These are phyloP conservation scores for Laticauda laticaudata DNA, from an alignment of 2,113 vertebrate genomes.

Conservation along the genomic window DNA sequence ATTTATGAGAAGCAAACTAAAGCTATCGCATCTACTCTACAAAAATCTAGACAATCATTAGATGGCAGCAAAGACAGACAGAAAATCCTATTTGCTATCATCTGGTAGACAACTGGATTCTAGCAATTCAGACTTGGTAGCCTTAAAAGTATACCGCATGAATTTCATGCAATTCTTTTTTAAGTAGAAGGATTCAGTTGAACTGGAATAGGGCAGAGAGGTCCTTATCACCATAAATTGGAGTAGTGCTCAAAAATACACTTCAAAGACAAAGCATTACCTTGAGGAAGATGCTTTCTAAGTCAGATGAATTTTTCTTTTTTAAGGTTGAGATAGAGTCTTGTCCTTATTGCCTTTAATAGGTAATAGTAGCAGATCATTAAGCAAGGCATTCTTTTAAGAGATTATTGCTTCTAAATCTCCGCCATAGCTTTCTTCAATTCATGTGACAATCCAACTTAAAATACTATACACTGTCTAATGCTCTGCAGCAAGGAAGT, in stretches of 20 bases:
- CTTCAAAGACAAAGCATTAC: neutral
- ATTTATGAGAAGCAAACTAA: neutral
- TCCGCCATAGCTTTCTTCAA: neutral
- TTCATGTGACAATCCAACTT: neutral
- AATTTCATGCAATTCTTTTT: neutral
- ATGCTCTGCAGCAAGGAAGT: neutral
- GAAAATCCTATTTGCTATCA: neutral
- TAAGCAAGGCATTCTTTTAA: neutral
- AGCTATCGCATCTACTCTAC: neutral
- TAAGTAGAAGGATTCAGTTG: neutral
- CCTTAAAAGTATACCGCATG: neutral
- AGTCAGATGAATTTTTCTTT: neutral
- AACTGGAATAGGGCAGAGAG: neutral
- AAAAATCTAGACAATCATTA: neutral
- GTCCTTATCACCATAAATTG: neutral
- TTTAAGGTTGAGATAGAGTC: neutral
- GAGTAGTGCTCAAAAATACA: neutral
- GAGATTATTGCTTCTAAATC: neutral
- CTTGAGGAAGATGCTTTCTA: neutral
- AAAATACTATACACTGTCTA: neutral
- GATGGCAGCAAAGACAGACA: neutral
- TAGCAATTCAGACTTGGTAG: neutral
- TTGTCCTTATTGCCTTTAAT: neutral
- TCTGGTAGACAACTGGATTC: neutral
- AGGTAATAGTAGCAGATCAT: neutral